Base-by-base conservation (phyloP, 1,140 invertebrate species). In the Drosophila sechellia region DNA sequence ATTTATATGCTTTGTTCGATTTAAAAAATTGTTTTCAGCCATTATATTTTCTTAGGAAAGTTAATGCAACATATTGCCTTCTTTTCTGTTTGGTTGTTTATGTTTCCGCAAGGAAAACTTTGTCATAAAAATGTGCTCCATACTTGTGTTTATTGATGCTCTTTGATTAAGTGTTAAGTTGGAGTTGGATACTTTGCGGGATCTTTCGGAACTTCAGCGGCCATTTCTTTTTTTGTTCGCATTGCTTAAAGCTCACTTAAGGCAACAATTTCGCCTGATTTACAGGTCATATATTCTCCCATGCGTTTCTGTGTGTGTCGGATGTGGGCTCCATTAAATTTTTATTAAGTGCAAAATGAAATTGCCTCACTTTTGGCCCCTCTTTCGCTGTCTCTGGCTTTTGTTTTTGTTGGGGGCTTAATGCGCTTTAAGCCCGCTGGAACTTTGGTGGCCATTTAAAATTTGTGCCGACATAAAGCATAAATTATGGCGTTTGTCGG, bases 311-410 rank as follows among this genome's bases (percentile, higher is more conserved):
- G 53, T 63, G 56, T 37, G 31, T 31, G 27, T 27, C 5, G 43
- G 43, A 37, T 65, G 53, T 75, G 60, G 40, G 46, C 54, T 50
- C 63, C 79, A 84, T 87, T 87, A 81, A 74, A 78, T 79, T 84
- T 83, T 81, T 86, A 86, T 86, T 76, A 87, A 83, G 83, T 86
- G 83, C 79, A 83, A 86, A 87, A 79, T 75, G 76, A 87, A 83
- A 79, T 86, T 81, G 83, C 64, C 64, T 76, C 50, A 75, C 72
- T 87, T 78, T 75, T 65, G 52, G 53, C 45, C 60, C 17, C 46
- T 13, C 37, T 13, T 13, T 5, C 8, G 40, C 49, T 40, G n/a
- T 52, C n/a, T 22, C 35, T 65, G 52, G 27, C 43, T 70, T 69
- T 70, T 71, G 68, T 70, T 70, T 70, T 55, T 70, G 45, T 35